Evolutionary conservation across 2,888 invertebrate species (phyloP).

Genomic region (Polydesmus complanatus): DNA sequence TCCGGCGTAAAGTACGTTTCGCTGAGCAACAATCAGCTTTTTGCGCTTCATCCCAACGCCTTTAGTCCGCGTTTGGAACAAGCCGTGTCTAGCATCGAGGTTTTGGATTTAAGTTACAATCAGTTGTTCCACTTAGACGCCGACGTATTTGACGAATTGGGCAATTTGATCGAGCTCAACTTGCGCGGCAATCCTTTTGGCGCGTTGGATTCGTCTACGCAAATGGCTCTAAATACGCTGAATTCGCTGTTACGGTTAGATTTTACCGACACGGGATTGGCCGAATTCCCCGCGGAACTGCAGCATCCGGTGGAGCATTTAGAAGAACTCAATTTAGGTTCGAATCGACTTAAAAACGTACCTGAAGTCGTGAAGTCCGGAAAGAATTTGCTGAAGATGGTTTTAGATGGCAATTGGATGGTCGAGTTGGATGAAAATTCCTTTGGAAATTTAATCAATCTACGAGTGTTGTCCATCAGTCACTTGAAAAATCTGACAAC

Average conservation of each 20-base stretch:
- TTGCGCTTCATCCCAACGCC: neutral
- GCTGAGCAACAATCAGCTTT: constrained; percentile 4
- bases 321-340: constrained; percentile 5
- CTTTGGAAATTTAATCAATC: constrained; percentile 1
- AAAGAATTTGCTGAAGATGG: constrained; percentile 2
- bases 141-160: constrained; percentile 5
- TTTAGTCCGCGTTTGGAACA: neutral
- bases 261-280: constrained; percentile 6
- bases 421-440: constrained; percentile 2
- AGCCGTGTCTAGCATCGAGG: neutral
- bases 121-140: constrained; percentile 3
- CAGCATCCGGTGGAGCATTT: constrained; percentile 9
- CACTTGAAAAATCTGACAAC: constrained; percentile 1
- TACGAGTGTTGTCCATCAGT: constrained; percentile 4
- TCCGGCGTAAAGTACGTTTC: constrained; percentile 1
- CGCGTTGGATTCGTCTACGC: constrained; percentile 9
- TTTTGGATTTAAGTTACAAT: constrained; percentile 14
- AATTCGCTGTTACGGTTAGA: neutral
- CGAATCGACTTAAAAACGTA: constrained; percentile 4
- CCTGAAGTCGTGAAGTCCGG: constrained; percentile 9
- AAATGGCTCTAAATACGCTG: constrained; percentile 6
- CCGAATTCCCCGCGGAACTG: neutral
- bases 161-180: constrained; percentile 1
- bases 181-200: constrained; percentile 8
- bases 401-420: constrained; percentile 6